phyloP scores from a whole-genome alignment of 1,140 invertebrate genomes.

The Prorops nasuta region DNA sequence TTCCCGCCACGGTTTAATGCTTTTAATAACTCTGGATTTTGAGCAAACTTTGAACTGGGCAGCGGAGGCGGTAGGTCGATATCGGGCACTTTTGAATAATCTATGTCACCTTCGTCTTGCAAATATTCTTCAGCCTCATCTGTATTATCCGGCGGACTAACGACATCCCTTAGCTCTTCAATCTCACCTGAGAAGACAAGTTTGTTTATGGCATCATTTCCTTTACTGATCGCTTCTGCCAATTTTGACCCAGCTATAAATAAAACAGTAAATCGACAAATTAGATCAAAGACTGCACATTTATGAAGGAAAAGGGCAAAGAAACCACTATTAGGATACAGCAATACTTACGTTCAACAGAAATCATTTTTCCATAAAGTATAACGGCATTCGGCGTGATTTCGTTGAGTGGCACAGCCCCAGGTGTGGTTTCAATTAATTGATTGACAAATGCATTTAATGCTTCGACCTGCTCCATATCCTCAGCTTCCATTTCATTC shows the following conservation, averaged over 20 bases:
- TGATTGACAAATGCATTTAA: constrained; percentile 67
- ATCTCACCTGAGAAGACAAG: constrained; percentile 75
- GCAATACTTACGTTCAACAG: constrained; percentile 64
- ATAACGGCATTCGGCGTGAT: constrained; percentile 75
- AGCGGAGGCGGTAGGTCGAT: constrained; percentile 48
- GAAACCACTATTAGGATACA: too few species aligned
- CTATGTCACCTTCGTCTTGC: constrained; percentile 53
- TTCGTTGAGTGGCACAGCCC: constrained; percentile 67
- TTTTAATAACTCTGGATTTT: constrained; percentile 51
- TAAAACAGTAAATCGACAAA: too few species aligned
- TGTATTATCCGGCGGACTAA: constrained; percentile 62
- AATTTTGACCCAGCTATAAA: constrained; percentile 68
- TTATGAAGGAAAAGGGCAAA: too few species aligned
- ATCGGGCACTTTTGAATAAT: constrained; percentile 47
- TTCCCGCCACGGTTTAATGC: constrained; percentile 50
- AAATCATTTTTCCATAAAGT: constrained; percentile 75
- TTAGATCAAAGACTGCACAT: too few species aligned
- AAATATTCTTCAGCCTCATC: constrained; percentile 61
- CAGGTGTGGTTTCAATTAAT: constrained; percentile 70
- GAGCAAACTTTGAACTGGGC: constrained; percentile 53
- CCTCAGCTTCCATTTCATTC: constrained; percentile 77
- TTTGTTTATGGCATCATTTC: constrained; percentile 72
- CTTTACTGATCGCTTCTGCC: constrained; percentile 71
- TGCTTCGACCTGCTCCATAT: constrained; percentile 55
- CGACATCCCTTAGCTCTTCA: constrained; percentile 73